Conservation (phyloP, 1,140 invertebrate genomes). For the Amphibalanus amphitrite region DNA sequence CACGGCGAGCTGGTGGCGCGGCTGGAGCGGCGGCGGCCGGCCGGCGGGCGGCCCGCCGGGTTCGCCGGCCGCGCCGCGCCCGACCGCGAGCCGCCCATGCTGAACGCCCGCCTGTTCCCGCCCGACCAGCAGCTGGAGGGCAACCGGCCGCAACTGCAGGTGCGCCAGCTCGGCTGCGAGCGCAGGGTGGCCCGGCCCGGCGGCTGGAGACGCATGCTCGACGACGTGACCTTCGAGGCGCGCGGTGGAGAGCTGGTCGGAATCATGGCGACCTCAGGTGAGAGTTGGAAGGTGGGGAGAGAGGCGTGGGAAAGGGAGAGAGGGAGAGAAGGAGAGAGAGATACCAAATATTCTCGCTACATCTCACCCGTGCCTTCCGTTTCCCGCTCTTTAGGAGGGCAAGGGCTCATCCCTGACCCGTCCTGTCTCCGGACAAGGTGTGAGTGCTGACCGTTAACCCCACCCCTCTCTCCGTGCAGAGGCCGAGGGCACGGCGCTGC, state of each 20-base stretch:
- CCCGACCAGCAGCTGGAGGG: conserved; percentile 19
- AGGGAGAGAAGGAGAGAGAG: no score
- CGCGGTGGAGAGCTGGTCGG: conserved; percentile 76
- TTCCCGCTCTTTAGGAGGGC: no score
- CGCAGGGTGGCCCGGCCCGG: conserved; percentile 26
- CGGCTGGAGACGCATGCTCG: conserved; percentile 34
- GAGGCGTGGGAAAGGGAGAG: no score
- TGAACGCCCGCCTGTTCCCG: conserved; percentile 23
- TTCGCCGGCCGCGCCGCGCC: background rate
- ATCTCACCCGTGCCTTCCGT: no score
- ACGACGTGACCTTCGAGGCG: conserved; percentile 60
- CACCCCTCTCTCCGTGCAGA: conserved; percentile 25
- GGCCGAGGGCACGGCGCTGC: conserved; percentile 53
- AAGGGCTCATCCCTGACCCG: no score
- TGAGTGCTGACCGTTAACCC: no score
- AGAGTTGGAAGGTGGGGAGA: conserved; percentile 12
- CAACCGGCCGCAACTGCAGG: conserved; percentile 40
- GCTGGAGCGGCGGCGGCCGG: background rate
- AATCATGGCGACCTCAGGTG: conserved; percentile 58
- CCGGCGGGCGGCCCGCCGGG: no score
- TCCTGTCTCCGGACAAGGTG: no score
- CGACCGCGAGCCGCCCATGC: conserved; percentile 19
- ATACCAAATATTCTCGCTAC: no score
- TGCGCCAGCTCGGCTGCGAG: conserved; percentile 34
- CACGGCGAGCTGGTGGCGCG: background rate